These are phyloP conservation scores for Alouatta palliata DNA, from an alignment of 2,113 vertebrate species.

Conservation along the genomic window DNA sequence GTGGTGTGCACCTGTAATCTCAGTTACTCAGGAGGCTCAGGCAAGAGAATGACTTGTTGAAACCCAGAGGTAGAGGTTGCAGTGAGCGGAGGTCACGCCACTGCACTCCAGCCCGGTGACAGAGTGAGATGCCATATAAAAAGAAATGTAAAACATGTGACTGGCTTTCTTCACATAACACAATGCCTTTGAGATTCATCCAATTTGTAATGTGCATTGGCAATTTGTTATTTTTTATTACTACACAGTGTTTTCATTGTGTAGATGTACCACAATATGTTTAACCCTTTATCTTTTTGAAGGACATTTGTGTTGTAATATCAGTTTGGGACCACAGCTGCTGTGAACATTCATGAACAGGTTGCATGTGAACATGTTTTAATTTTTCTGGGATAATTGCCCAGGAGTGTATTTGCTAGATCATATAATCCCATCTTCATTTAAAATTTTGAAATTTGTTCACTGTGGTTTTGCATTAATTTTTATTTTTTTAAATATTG, in stretches of 20 bases:
- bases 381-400: background rate
- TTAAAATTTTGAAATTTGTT: background rate
- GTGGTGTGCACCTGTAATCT: too few relatives aligned
- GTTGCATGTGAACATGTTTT: background rate
- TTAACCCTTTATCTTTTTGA: background rate
- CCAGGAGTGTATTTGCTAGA: background rate
- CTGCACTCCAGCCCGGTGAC: too few relatives aligned
- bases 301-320: background rate
- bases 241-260: background rate
- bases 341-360: background rate
- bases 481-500: background rate
- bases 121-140: too few relatives aligned
- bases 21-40: too few relatives aligned
- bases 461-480: background rate
- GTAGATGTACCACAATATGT: background rate
- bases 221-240: background rate
- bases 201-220: background rate
- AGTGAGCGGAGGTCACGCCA: too few relatives aligned
- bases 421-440: background rate
- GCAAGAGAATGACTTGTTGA: too few relatives aligned
- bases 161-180: background rate
- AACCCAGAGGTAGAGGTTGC: too few relatives aligned
- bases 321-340: background rate
- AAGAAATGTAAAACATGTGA: background rate
- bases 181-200: background rate